A percentile compares a stretch with the other conserved stretches of the same genome.
phyloP scores from a whole-genome alignment of 2,888 invertebrate species.

The Agriopis aurantiaria region DNA sequence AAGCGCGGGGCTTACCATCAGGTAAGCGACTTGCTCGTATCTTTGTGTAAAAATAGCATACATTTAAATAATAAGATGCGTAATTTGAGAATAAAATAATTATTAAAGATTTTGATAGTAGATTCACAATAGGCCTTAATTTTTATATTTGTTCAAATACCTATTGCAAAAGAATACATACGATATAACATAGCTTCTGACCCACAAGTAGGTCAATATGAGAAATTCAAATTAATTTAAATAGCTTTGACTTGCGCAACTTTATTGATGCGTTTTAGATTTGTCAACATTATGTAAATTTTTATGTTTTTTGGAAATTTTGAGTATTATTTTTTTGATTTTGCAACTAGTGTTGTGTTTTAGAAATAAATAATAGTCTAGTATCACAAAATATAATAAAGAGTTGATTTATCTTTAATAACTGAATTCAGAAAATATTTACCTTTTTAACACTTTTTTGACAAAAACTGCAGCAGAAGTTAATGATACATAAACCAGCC shows the following conservation, averaged over 20 bases:
- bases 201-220: constrained; percentile 36
- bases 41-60: too few relatives aligned
- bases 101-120: too few relatives aligned
- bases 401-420: too few relatives aligned
- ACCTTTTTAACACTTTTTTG: too few relatives aligned
- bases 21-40: too few relatives aligned
- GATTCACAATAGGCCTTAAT: not conserved
- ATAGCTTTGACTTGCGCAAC: constrained; percentile 29
- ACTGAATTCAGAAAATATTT: too few relatives aligned
- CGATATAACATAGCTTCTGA: constrained; percentile 8
- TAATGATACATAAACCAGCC: too few relatives aligned
- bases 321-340: constrained; percentile 7
- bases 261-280: constrained; percentile 11
- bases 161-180: constrained; percentile 19
- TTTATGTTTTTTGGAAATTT: constrained; percentile 24
- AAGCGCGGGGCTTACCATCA: too few relatives aligned
- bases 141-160: not conserved
- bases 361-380: not conserved
- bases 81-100: too few relatives aligned
- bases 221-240: constrained; percentile 39
- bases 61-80: too few relatives aligned
- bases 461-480: too few relatives aligned
- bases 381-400: too few relatives aligned
- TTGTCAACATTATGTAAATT: constrained; percentile 28
- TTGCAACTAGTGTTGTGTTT: constrained; percentile 1